Percentiles rank a stretch among this genome's conserved stretches.
These are phyloP conservation scores for Desmophyllum pertusum DNA, from an alignment of 92 coral and sea anemone genomes.

Conservation along the genomic window DNA sequence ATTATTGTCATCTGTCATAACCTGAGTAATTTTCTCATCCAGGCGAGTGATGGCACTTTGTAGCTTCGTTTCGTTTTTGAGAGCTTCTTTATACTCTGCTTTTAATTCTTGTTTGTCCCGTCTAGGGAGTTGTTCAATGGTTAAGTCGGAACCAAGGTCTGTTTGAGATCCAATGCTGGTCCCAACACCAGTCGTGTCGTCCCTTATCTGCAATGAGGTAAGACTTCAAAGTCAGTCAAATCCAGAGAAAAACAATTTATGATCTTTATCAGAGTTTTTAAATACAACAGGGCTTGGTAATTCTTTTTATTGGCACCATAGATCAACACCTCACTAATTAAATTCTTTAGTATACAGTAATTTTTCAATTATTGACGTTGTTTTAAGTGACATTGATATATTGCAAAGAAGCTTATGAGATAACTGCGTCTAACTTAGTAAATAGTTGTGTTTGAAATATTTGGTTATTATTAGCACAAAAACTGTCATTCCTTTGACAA, in stretches of 20 bases:
- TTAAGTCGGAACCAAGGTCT: slow-evolving; percentile 60
- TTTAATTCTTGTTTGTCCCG: slow-evolving; percentile 77
- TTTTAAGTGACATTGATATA: too few species aligned
- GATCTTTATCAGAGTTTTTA: too few species aligned
- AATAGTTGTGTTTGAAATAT: background rate
- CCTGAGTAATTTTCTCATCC: slow-evolving; percentile 66
- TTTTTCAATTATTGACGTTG: background rate
- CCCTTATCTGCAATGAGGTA: slow-evolving; percentile 32
- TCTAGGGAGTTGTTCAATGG: slow-evolving; percentile 43
- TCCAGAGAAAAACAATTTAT: background rate
- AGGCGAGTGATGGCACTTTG: slow-evolving; percentile 68
- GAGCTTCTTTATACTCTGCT: slow-evolving; percentile 72
- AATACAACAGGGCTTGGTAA: background rate
- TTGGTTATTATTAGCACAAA: background rate
- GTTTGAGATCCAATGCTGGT: slow-evolving; percentile 74
- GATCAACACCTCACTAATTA: background rate
- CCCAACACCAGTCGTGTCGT: slow-evolving; percentile 32
- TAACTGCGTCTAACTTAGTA: too few species aligned
- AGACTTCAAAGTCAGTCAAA: background rate
- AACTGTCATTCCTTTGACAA: background rate
- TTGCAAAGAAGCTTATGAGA: background rate
- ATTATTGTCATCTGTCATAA: slow-evolving; percentile 45
- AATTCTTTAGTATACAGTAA: background rate
- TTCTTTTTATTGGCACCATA: background rate
- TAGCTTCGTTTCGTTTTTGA: slow-evolving; percentile 56